Base-by-base conservation (phyloP, 2,888 invertebrate species). In the Priocnemis perturbator region DNA sequence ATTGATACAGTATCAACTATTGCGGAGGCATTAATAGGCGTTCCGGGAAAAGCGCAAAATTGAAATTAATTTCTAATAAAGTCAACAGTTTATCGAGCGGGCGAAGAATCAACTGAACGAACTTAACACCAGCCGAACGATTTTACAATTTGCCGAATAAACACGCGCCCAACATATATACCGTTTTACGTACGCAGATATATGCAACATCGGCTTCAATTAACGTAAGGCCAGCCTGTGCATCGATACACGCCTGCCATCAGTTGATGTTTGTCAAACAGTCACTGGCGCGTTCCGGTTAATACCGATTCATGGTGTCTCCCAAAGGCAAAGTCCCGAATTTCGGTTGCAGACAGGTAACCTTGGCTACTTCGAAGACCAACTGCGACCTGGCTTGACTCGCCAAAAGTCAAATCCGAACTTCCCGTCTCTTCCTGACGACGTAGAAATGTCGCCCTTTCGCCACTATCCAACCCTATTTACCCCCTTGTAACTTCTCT, bases 251-350 rank as follows among this genome's bases (percentile, higher is more conserved):
- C 37, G 37, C 37, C 37, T 37, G 14, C 44, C 30, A 47, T 58
- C 67, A 61, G 62, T 69, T 73, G 63, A 62, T 67, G 21, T 73
- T 73, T 68, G 60, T 14, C 65, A 74, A 72, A 71, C 45, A 58
- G 20, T 59, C 44, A 58, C 14, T 52, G 19, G 37, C 56, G 52
- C 55, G 60, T 57, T 44, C 23, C 15, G 21, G 65, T 73, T 68
- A 62, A 66, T 69, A 65, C 62, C 64, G 60, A 60, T 64, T 69
- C 63, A 47, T 20, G 63, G 17, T 56, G 17, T 52, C 57, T 23
- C 60, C 67, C 65, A 64, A 65, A 69, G 69, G 48, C 14, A 44
- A 66, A 65, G 61, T 62, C 58, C 56, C 48, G 60, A 64, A 64
- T 68, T 71, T 66, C 45, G 26, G n/a, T 14, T 37, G 17, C 50